phyloP scores from a whole-genome alignment of 2,113 vertebrate genomes.

The Archilochus colubris region DNA sequence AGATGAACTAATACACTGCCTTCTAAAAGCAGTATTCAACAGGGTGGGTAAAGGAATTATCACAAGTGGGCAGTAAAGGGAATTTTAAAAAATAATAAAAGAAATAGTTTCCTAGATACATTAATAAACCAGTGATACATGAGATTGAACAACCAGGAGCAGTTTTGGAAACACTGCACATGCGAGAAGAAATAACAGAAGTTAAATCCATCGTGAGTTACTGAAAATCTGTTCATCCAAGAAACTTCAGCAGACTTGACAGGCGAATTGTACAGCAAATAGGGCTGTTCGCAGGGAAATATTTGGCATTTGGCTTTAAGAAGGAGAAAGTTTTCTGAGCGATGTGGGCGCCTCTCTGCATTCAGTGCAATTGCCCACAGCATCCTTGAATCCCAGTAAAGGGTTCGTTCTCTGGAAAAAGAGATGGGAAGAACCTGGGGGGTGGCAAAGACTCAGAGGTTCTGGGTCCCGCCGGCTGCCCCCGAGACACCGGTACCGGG shows the following conservation, averaged over 20 bases:
- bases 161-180: not conserved
- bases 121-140: not conserved
- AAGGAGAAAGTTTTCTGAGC: too few species aligned
- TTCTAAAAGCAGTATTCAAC: not conserved
- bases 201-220: fast-evolving
- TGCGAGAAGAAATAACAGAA: not conserved
- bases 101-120: not conserved
- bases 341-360: too few species aligned
- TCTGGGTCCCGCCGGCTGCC: too few species aligned
- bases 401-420: too few species aligned
- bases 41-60: not conserved
- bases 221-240: not conserved
- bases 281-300: fast-evolving
- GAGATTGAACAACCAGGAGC: not conserved
- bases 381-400: too few species aligned
- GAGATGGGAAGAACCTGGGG: too few species aligned
- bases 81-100: not conserved
- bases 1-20: not conserved
- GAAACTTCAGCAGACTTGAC: not conserved
- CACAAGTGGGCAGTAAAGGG: not conserved
- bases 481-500: too few species aligned
- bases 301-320: not conserved
- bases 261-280: fast-evolving
- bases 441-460: too few species aligned
- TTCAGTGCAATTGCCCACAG: too few species aligned